phyloP scores from a whole-genome alignment of 2,113 vertebrate genomes.

The Panthera leo region DNA sequence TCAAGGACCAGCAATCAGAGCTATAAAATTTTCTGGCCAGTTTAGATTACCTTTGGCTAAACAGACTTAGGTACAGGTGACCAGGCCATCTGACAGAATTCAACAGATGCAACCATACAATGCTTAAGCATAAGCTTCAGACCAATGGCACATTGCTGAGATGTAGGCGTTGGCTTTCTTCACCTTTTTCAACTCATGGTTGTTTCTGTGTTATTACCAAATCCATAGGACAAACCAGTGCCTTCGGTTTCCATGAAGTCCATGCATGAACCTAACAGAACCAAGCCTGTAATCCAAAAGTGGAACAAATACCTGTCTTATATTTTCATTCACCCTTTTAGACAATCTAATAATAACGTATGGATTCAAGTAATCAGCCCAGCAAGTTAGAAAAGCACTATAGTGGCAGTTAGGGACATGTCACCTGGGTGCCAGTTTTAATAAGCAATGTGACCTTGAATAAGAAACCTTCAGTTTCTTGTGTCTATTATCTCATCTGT shows the following conservation, averaged over 20 bases:
- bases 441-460: background rate
- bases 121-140: background rate
- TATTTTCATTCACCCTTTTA: background rate
- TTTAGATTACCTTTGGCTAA: background rate
- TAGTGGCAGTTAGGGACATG: background rate
- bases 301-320: background rate
- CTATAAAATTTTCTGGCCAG: background rate
- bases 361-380: background rate
- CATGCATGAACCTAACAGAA: background rate
- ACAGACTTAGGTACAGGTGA: background rate
- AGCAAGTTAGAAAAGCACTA: background rate
- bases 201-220: background rate
- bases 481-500: background rate
- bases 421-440: background rate
- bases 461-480: background rate
- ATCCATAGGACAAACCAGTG: background rate
- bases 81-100: background rate
- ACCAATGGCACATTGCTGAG: background rate
- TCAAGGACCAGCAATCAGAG: background rate
- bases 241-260: background rate
- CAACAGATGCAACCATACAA: background rate
- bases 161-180: background rate
- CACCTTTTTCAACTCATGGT: background rate
- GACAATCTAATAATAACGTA: background rate
- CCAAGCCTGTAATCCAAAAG: background rate